phyloP scores from a whole-genome alignment of 2,797 vertebrate species.

The Hypotaenidia philippensis region DNA sequence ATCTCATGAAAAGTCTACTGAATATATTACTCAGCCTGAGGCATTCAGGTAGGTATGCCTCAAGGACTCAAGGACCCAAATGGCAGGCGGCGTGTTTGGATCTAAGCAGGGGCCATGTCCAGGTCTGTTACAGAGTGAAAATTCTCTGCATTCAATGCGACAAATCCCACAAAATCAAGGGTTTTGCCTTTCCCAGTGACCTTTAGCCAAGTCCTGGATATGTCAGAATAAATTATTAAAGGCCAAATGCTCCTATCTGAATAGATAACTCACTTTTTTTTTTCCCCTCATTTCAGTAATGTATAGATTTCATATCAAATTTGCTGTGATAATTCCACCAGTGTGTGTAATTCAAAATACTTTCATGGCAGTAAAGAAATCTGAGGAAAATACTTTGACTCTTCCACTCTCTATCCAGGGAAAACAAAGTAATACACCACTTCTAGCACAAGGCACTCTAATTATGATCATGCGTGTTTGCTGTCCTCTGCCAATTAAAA shows the following conservation, averaged over 20 bases:
- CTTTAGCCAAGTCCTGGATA: conserved; percentile 32
- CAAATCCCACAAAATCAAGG: neutral
- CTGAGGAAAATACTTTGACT: neutral
- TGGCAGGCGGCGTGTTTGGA: neutral
- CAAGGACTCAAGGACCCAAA: neutral
- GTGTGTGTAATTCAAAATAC: neutral
- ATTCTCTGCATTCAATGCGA: neutral
- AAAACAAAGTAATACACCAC: neutral
- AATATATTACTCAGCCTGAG: neutral
- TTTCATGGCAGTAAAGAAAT: neutral
- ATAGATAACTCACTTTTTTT: neutral
- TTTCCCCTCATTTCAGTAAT: neutral
- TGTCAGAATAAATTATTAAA: conserved; percentile 46
- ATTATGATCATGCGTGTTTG: neutral
- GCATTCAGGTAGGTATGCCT: neutral
- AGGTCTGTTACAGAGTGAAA: neutral
- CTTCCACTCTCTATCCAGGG: neutral
- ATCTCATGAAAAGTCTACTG: neutral
- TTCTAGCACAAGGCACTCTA: neutral
- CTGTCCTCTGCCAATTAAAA: neutral
- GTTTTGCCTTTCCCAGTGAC: neutral
- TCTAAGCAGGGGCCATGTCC: neutral
- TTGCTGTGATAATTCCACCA: neutral
- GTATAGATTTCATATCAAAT: neutral
- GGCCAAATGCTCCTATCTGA: neutral